Base-by-base conservation (phyloP, 2,113 vertebrate genomes). In the Triplophysa siluroides region DNA sequence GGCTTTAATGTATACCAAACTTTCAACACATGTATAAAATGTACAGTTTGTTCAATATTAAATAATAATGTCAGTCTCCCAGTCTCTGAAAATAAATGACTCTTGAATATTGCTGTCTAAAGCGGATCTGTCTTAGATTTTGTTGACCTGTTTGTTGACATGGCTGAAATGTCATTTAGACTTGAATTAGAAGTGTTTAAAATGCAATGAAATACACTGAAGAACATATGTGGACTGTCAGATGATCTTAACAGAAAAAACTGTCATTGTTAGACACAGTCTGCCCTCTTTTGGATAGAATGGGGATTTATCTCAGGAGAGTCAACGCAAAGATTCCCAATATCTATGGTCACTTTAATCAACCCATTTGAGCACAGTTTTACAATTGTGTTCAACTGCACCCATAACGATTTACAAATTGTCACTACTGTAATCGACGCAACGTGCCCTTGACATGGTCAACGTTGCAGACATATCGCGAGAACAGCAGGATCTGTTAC, bases 1-100 rank as follows among this genome's bases (percentile, higher is more conserved):
- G 76, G 73, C 68, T 70, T 58, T 52, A 67, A 74, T 45, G 60
- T 80, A 70, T 38, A 71, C 52, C 58, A 43, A 58, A 67, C 19
- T 65, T 64, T 83, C 82, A 84, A 85, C 80, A 69, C 83, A 71
- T 94, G 91, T 93, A 94, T 90, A 94, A 93, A 92, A 92, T 94
- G 93, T 93, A 94, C 92, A 94, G 92, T 93, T 94, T 93, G 92
- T 93, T 93, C 92, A 92, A 91, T 76, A 83, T 88, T 81, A 85
- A 38, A 90, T 90, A 90, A 87, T 92, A 90, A 88, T 91, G 85
- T 90, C 84, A 84, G 86, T 90, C 86, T 88, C 83, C 84, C 87
- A 83, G 80, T 89, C 87, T 82, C 88, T 86, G 65, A 88, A 83
- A 93, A 91, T 92, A 92, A 93, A 92, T 89, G 82, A 87, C 26